Evolutionary conservation across 1,140 invertebrate species (phyloP).

Genomic region (Schlechtendalia chinensis): DNA sequence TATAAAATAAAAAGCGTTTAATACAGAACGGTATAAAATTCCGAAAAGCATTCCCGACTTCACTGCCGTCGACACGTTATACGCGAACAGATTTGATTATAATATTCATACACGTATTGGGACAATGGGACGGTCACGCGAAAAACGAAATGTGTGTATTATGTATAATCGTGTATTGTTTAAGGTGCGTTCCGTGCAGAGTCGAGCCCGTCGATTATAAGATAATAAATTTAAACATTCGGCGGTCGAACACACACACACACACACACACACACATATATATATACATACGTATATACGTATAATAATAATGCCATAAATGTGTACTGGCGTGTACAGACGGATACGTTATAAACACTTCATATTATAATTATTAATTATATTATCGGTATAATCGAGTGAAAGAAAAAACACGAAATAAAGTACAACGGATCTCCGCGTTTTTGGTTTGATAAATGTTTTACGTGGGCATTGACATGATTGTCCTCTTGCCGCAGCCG

Average conservation of each 20-base stretch:
- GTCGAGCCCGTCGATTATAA: slow-evolving; percentile 9
- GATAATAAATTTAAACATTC: slow-evolving; percentile 20
- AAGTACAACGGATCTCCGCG: slow-evolving; percentile 26
- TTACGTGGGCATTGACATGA: slow-evolving; percentile 44
- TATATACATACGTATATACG: not conserved
- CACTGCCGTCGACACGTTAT: not conserved
- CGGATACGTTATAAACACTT: slow-evolving; percentile 3
- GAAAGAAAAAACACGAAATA: slow-evolving; percentile 11
- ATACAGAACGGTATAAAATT: no score
- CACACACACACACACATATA: no score
- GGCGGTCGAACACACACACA: no score
- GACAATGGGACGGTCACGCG: not conserved
- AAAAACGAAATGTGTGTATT: not conserved
- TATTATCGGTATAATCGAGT: not conserved
- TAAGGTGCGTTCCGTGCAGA: not conserved
- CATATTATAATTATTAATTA: slow-evolving; percentile 4
- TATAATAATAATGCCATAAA: no score
- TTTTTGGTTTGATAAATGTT: slow-evolving; percentile 47
- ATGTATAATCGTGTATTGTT: not conserved
- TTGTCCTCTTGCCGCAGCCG: slow-evolving; percentile 17
- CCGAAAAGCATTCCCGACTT: no score
- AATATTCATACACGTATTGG: not conserved
- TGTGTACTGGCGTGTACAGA: no score
- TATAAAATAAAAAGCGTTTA: no score
- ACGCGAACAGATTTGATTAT: not conserved